A percentile compares a stretch with the other conserved stretches of the same genome.
These are phyloP conservation scores for Tapera naevia DNA, from an alignment of 2,797 vertebrate genomes.

Conservation along the genomic window DNA sequence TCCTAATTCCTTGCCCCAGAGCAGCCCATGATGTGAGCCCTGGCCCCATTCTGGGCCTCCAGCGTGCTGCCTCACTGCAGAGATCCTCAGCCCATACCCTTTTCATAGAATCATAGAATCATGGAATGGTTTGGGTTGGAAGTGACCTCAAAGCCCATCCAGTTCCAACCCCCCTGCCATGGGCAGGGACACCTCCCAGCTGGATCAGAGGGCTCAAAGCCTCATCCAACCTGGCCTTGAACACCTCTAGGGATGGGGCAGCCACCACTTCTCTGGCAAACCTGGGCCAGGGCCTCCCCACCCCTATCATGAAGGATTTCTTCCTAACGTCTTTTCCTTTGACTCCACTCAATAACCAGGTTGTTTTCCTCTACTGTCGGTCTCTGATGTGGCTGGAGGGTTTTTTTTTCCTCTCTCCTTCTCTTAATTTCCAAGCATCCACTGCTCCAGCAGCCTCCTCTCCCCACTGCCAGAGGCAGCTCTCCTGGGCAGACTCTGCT, in stretches of 20 bases:
- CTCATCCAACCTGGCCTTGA: too few species aligned
- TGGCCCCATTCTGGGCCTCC: not conserved
- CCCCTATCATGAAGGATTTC: too few species aligned
- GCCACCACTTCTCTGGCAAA: too few species aligned
- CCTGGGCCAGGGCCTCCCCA: too few species aligned
- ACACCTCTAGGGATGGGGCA: too few species aligned
- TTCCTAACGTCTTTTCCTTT: not conserved
- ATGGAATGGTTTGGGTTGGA: too few species aligned
- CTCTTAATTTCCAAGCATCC: not conserved
- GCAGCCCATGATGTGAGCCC: accelerated
- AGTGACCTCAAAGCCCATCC: too few species aligned
- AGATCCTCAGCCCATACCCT: not conserved
- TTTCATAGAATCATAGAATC: not conserved
- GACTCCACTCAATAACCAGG: not conserved
- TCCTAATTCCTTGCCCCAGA: not conserved
- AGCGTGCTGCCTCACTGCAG: accelerated
- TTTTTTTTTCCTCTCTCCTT: not conserved
- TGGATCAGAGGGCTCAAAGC: too few species aligned
- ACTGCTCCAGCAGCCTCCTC: not conserved
- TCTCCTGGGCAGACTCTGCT: not conserved
- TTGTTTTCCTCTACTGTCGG: not conserved
- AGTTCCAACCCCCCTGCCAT: too few species aligned
- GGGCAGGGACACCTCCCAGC: too few species aligned
- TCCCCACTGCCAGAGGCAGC: not conserved
- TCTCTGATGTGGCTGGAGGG: not conserved